Conservation (phyloP, 2,888 invertebrate species). For the Eupithecia abbreviata region DNA sequence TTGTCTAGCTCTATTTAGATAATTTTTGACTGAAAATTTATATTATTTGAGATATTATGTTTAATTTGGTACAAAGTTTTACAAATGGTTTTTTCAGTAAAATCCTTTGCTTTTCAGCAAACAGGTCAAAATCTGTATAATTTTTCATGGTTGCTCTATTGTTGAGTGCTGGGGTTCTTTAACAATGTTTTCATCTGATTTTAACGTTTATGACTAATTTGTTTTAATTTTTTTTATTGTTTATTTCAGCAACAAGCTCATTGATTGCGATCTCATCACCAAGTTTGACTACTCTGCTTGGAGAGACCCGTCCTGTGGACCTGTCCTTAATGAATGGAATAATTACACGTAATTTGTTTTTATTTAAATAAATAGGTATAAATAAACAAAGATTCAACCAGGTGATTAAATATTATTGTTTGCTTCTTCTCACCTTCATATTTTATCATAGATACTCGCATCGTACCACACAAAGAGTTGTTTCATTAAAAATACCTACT, state of each 20-base stretch:
- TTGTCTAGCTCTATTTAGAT: too few species aligned
- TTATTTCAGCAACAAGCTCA: constrained; percentile 5
- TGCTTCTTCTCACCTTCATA: neutral
- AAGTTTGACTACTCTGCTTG: constrained; percentile 1
- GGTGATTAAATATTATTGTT: neutral
- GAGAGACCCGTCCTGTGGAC: neutral
- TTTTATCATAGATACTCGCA: too few species aligned
- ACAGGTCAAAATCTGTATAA: neutral
- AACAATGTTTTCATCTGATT: neutral
- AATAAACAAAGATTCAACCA: neutral
- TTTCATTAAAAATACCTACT: neutral
- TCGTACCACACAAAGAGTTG: neutral
- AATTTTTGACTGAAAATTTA: too few species aligned
- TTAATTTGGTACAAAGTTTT: too few species aligned
- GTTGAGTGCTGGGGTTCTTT: neutral
- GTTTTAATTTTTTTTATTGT: neutral
- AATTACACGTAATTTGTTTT: neutral
- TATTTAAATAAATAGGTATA: neutral
- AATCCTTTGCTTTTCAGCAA: neutral
- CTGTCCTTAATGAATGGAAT: neutral
- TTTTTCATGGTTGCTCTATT: too few species aligned
- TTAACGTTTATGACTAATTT: neutral
- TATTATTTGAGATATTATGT: too few species aligned
- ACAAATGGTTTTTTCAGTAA: neutral
- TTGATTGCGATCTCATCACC: neutral